Base-by-base conservation (phyloP, 2,113 vertebrate species). In the Choloepus hoffmanni region DNA sequence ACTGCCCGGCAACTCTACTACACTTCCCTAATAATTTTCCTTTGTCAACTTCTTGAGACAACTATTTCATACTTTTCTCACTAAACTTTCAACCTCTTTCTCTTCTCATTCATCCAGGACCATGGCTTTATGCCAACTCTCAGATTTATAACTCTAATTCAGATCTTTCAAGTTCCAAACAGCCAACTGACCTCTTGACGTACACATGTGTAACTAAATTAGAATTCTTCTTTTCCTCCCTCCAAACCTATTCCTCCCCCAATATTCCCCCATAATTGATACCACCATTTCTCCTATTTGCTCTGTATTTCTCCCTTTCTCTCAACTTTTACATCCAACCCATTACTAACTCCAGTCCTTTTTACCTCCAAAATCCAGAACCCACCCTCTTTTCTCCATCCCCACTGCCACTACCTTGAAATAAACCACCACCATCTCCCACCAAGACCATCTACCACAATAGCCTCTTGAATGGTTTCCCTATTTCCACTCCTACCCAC, bases 11-110 rank as follows among this genome's bases (percentile, higher is more conserved):
- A n/a, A 28, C 81, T 15, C 81, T n/a, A 18, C 70, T 2, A 9
- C 33, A 90, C 94, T 96, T 97, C 85, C 95, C 72, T 16, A 45
- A 90, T 40, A 3, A 43, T 24, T 24, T 0, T 1, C 82, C 85
- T 55, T 89, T 26, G 93, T 82, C 82, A 76, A n/a, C 67, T 43
- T 53, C 81, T 53, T 7, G 18, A 76, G 48, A 40, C 21, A 7
- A 55, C 26, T 0, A 60, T 18, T 43, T 53, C 74, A 58, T 63
- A 67, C n/a, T 45, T 50, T 45, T 23, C 76, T 63, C 82, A 63
- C 48, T 73, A 11, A 45, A 67, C 43, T 45, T 30, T 86, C 48
- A 62, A 24, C 23, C 84, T 62, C 28, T 40, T n/a, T 28, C 24
- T 45, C 73, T 60, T 62, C 83, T 60, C 76, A 19, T 18, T 21